Percentiles rank a stretch among this genome's conserved stretches.
Conservation (phyloP, 53 echinoderm and acorn worm genomes). For the Temnopleurus reevesii region DNA sequence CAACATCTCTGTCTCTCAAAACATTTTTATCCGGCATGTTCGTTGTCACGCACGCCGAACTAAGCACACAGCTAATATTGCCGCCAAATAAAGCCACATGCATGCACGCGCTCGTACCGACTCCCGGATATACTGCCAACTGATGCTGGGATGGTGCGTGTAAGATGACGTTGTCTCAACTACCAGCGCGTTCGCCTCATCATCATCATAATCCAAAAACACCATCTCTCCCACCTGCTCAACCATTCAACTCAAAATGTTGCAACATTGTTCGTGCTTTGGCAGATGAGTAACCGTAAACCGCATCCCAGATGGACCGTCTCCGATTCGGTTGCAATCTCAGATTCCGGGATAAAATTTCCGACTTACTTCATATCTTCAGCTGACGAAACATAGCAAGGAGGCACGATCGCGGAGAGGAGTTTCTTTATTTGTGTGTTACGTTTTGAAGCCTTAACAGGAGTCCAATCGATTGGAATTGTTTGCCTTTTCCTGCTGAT, state of each 20-base stretch:
- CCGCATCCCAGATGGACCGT: not conserved
- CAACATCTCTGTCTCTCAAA: too few species aligned
- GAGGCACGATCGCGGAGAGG: not conserved
- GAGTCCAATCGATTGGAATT: conserved; percentile 18
- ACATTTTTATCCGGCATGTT: too few species aligned
- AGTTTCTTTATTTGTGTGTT: not conserved
- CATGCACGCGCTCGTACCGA: not conserved
- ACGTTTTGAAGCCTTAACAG: not conserved
- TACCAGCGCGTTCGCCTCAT: not conserved
- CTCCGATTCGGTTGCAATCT: not conserved
- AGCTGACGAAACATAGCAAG: not conserved
- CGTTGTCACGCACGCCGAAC: not conserved
- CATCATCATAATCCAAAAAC: not conserved
- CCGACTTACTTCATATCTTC: conserved; percentile 20
- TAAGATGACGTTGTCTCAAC: not conserved
- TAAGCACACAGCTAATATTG: not conserved
- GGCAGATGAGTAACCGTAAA: not conserved
- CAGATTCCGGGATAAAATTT: not conserved
- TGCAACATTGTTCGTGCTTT: not conserved
- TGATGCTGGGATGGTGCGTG: not conserved
- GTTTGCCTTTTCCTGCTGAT: not conserved
- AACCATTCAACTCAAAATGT: not conserved
- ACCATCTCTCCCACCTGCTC: not conserved
- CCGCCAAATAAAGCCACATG: not conserved
- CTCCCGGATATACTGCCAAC: not conserved